A percentile compares a stretch with the other conserved stretches of the same genome.
Evolutionary conservation across 2,113 vertebrate genomes (phyloP).

Genomic region (Microcebus lehilahytsara): DNA sequence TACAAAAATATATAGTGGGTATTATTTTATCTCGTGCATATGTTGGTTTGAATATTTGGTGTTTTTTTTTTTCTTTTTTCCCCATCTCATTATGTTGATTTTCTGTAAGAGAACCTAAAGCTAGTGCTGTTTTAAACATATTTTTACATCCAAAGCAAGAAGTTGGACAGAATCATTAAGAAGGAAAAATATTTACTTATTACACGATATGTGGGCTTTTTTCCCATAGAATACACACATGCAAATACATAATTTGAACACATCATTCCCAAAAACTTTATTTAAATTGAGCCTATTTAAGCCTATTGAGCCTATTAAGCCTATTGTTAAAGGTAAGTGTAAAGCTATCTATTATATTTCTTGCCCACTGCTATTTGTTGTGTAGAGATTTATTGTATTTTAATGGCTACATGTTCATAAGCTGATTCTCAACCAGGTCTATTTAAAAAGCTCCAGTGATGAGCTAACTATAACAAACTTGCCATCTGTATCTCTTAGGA

Average conservation of each 20-base stretch:
- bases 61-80: not conserved
- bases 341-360: not conserved
- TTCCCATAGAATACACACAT: not conserved
- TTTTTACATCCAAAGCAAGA: not conserved
- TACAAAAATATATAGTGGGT: not conserved
- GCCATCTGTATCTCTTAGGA: slow-evolving; percentile 71
- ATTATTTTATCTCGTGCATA: not conserved
- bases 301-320: not conserved
- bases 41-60: not conserved
- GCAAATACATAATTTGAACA: not conserved
- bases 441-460: slow-evolving; percentile 70
- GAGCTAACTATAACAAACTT: slow-evolving; percentile 65
- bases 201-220: not conserved
- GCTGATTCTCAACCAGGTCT: slow-evolving; percentile 42
- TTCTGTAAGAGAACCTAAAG: not conserved
- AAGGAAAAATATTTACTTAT: not conserved
- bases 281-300: slow-evolving; percentile 19
- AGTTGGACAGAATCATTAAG: not conserved
- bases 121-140: not conserved
- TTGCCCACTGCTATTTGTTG: slow-evolving; percentile 24
- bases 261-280: not conserved
- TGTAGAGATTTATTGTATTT: slow-evolving; percentile 50
- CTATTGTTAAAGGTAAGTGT: not conserved
- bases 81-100: not conserved
- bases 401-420: slow-evolving; percentile 29